phyloP scores from a whole-genome alignment of 2,113 vertebrate genomes.

The Psephotus haematonotus region DNA sequence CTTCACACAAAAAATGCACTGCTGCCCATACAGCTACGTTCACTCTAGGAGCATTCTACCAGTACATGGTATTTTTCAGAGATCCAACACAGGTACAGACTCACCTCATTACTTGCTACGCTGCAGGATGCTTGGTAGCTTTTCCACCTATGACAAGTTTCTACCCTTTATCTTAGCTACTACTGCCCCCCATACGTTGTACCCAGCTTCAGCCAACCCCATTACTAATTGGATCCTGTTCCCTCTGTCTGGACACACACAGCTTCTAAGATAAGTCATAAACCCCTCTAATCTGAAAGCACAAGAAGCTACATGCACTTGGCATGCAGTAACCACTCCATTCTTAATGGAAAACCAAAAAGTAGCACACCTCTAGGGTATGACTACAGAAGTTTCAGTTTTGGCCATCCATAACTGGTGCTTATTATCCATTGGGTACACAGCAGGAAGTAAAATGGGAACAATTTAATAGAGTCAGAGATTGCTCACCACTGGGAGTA shows the following conservation, averaged over 20 bases:
- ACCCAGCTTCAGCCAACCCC: neutral
- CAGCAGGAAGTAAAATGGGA: neutral
- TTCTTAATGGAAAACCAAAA: neutral
- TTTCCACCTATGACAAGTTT: neutral
- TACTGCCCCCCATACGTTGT: fast-evolving
- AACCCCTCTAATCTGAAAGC: neutral
- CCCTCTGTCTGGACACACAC: neutral
- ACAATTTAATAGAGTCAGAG: neutral
- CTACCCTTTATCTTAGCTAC: neutral
- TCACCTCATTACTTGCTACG: neutral
- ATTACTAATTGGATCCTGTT: neutral
- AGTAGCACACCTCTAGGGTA: neutral
- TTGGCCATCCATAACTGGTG: neutral
- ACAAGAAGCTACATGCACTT: neutral
- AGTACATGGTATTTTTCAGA: neutral
- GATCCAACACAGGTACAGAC: neutral
- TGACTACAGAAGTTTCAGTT: neutral
- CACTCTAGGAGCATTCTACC: neutral
- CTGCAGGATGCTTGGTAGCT: neutral
- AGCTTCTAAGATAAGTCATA: neutral
- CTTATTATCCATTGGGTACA: neutral
- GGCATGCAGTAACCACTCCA: neutral
- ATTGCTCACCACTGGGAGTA: neutral
- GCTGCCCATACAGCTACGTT: neutral
- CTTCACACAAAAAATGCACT: too few species aligned